Evolutionary conservation across 2,888 invertebrate genomes (phyloP).

Genomic region (Choristoneura rosaceana): DNA sequence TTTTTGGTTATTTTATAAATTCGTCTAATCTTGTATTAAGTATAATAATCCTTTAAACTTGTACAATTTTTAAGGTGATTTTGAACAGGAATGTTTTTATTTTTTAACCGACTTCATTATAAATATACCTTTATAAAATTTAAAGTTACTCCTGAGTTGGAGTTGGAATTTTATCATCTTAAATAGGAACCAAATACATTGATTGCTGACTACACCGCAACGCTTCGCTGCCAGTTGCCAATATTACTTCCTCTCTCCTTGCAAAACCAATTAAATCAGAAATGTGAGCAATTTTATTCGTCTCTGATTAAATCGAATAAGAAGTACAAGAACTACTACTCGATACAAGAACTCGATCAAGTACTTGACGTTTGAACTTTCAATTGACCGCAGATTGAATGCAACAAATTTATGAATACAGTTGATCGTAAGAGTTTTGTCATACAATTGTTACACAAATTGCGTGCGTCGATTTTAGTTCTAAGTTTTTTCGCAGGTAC

Average conservation of each 20-base stretch:
- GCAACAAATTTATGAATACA: constrained; percentile 21
- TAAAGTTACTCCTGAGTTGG: no score
- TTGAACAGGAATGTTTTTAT: no score
- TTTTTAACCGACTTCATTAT: no score
- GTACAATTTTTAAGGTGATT: no score
- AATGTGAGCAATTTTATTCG: constrained; percentile 39
- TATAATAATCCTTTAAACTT: no score
- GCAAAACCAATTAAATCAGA: constrained; percentile 38
- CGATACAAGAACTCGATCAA: constrained; percentile 39
- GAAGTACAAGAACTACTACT: constrained; percentile 32
- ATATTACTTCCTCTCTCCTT: neutral
- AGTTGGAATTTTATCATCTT: neutral
- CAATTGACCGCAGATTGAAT: constrained; percentile 37
- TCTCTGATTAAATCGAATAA: constrained; percentile 34
- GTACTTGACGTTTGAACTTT: constrained; percentile 43
- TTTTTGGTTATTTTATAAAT: no score
- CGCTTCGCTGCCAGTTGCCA: constrained; percentile 6
- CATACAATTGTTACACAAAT: neutral
- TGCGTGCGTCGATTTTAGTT: neutral
- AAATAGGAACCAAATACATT: neutral
- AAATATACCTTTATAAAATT: no score
- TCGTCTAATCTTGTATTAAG: no score
- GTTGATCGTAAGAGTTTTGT: neutral
- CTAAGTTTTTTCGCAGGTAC: neutral
- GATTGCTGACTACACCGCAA: neutral